These are phyloP conservation scores for Omphaloscelis lunosa DNA, from an alignment of 2,888 invertebrate species.

Conservation along the genomic window DNA sequence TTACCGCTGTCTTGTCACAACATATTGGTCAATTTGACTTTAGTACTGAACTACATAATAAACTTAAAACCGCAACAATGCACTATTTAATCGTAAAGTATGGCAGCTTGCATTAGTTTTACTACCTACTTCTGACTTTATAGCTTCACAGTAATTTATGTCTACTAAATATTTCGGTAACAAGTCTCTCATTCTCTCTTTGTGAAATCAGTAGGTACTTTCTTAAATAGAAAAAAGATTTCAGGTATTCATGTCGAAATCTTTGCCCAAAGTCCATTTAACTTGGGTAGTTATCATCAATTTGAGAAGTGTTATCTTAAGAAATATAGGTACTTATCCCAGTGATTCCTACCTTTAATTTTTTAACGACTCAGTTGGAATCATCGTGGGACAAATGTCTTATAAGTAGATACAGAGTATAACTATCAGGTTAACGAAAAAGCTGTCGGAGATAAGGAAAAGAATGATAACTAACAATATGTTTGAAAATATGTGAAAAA, in stretches of 20 bases:
- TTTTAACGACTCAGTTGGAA: not conserved
- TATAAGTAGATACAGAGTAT: not conserved
- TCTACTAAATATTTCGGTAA: slow-evolving; percentile 26
- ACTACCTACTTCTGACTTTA: slow-evolving; percentile 33
- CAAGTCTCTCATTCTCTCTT: not conserved
- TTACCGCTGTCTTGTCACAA: not conserved
- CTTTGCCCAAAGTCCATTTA: not conserved
- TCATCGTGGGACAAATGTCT: not conserved
- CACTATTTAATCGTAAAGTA: slow-evolving; percentile 22
- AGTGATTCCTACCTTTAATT: not conserved
- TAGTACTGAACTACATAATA: not conserved
- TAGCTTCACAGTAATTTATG: slow-evolving; percentile 35
- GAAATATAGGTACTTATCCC: not conserved
- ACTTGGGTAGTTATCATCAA: slow-evolving; percentile 18
- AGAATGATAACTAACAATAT: slow-evolving; percentile 1
- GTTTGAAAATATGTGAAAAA: not conserved
- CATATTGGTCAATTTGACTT: not conserved
- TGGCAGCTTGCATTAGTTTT: slow-evolving; percentile 31
- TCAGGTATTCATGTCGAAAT: slow-evolving; percentile 2
- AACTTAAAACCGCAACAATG: slow-evolving; percentile 21
- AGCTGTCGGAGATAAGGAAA: not conserved
- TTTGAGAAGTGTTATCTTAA: not conserved
- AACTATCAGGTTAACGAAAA: not conserved
- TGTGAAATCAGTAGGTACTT: not conserved
- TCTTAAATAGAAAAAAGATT: slow-evolving; percentile 7